Evolutionary conservation across 2,113 vertebrate species (phyloP), one percentile per base, ranked within the genome.

Genomic region (Oostethus manadensis): DNA sequence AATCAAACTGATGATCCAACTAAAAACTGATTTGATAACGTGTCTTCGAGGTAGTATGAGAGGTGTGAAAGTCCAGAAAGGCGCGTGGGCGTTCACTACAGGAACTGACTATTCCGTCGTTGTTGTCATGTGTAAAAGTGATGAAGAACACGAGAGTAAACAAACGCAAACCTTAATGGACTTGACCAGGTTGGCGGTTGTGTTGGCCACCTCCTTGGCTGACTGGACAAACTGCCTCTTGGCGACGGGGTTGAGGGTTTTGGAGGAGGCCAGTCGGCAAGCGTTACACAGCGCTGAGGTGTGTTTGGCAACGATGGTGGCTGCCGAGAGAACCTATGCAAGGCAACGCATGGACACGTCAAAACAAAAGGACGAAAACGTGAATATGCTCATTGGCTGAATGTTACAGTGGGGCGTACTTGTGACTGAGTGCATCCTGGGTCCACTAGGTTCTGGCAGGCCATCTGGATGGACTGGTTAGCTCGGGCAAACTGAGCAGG

Each of bases 211-310:
- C 53, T 99, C 97, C 74, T 99, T 99, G 80, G 96, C 97, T 0
- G 95, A 98, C 64, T 99, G 96, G 66, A 99, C 97, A 1, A 99
- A 99, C 86, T 98, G 96, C 73, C 97, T 92, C 88, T 99, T 99
- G 85, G 96, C 97, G 0, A 97, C 94, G 0, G 96, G 93, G 74
- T 97, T 99, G 68, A 94, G 75, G 0, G 97, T 99, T 48, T 90
- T 92, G 47, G 94, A 95, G 17, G 97, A 98, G 11, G 96, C 95
- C 71, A 98, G 80, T 38, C 96, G 93, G 72, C 96, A 98, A 0
- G 95, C 97, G 53, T 98, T 99, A 80, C 97, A 99, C 48, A 99
- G 84, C 0, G 97, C 95, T 0, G 96, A 99, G 0, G 97, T 99
- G 88, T 99, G 95, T 70, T 99, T 99, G 20, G 97, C 97, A 48